These are phyloP conservation scores for Nephrotoma flavescens DNA, from an alignment of 2,888 invertebrate species.

Conservation along the genomic window DNA sequence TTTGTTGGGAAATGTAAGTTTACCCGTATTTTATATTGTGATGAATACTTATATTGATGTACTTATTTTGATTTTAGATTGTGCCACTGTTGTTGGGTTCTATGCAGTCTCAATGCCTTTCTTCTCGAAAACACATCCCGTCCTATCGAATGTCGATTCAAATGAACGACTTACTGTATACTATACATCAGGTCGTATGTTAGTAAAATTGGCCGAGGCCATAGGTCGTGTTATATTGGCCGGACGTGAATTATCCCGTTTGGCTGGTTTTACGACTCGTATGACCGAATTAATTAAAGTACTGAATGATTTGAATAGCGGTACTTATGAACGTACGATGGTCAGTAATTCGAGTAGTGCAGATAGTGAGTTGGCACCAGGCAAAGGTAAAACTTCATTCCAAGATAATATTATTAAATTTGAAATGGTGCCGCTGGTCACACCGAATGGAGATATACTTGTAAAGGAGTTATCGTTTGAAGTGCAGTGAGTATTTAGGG, in stretches of 20 bases:
- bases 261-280: slow-evolving; percentile 84
- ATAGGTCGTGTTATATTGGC: slow-evolving; percentile 90
- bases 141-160: slow-evolving; percentile 49
- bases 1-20: slow-evolving; percentile 85
- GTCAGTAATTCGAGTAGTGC: slow-evolving; percentile 28
- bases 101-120: slow-evolving; percentile 91
- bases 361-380: slow-evolving; percentile 41
- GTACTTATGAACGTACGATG: slow-evolving; percentile 51
- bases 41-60: neutral
- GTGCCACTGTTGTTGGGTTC: slow-evolving; percentile 94
- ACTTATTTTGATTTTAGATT: slow-evolving; percentile 39
- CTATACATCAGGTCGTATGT: slow-evolving; percentile 80
- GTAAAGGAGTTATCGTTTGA: slow-evolving; percentile 80
- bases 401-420: slow-evolving; percentile 84
- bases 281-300: slow-evolving; percentile 82
- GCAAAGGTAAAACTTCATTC: slow-evolving; percentile 64
- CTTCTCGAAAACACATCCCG: slow-evolving; percentile 56
- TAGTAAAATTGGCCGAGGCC: slow-evolving; percentile 84
- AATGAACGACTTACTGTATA: slow-evolving; percentile 77
- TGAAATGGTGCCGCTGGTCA: slow-evolving; percentile 85
- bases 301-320: slow-evolving; percentile 64
- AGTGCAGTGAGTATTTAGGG: slow-evolving; percentile 45
- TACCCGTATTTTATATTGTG: slow-evolving; percentile 1
- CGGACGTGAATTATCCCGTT: slow-evolving; percentile 82
- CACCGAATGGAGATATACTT: slow-evolving; percentile 93